Conservation (phyloP, 2,113 vertebrate genomes). For the Numida meleagris region DNA sequence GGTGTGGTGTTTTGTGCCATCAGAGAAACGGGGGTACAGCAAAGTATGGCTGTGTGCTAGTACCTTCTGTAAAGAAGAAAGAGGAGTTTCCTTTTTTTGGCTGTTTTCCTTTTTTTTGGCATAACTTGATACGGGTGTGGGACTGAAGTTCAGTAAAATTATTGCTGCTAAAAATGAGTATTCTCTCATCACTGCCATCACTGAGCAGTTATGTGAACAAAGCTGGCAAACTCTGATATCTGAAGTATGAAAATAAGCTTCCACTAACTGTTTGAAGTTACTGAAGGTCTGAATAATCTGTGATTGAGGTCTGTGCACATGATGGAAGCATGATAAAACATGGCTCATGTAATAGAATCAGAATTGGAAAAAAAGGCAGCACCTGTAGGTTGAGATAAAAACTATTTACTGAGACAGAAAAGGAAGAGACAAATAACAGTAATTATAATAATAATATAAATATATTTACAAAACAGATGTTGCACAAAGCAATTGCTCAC, state of each 20-base stretch:
- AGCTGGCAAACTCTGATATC: not conserved
- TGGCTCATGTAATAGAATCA: not conserved
- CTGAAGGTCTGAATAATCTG: not conserved
- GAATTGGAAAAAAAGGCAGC: too few species aligned
- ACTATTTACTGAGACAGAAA: too few species aligned
- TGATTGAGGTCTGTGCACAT: not conserved
- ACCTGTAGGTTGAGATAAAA: too few species aligned
- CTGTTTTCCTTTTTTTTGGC: not conserved
- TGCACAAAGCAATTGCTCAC: too few species aligned
- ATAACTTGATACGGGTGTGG: not conserved
- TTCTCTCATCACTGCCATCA: not conserved
- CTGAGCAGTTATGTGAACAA: not conserved
- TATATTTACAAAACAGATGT: too few species aligned
- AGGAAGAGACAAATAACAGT: too few species aligned
- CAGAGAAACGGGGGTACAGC: not conserved
- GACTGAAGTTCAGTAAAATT: not conserved
- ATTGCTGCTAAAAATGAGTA: not conserved
- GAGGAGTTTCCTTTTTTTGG: not conserved
- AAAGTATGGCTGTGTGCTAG: rapidly evolving
- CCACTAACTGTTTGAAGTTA: not conserved
- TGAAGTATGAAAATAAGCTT: not conserved
- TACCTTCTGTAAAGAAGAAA: not conserved
- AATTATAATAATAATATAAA: too few species aligned
- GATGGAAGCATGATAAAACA: not conserved
- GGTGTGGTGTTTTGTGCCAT: not conserved